phyloP scores from a whole-genome alignment of 2,888 invertebrate genomes.

The Chymomyza caudatula region DNA sequence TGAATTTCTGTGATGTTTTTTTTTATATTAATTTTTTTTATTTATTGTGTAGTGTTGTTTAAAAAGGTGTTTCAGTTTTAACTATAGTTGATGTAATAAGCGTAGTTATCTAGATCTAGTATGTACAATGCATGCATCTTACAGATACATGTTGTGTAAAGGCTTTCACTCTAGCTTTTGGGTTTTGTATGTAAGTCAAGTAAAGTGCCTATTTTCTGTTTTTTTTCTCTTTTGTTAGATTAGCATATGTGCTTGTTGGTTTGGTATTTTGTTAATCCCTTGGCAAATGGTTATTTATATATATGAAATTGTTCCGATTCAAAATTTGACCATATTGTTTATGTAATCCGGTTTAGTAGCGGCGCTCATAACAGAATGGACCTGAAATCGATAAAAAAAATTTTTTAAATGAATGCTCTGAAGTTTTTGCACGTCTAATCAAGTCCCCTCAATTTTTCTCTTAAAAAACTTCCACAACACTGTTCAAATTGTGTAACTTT shows the following conservation, averaged over 20 bases:
- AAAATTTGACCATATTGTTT: not conserved
- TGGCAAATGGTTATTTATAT: not conserved
- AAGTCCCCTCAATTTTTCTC: no score
- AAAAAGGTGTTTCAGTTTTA: not conserved
- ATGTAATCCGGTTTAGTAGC: not conserved
- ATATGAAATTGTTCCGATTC: not conserved
- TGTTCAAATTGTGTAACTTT: no score
- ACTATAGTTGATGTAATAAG: slow-evolving; percentile 11
- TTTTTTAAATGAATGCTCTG: no score
- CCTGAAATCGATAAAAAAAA: slow-evolving; percentile 25
- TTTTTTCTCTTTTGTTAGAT: not conserved
- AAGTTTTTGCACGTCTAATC: no score
- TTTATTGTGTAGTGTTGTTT: slow-evolving; percentile 8
- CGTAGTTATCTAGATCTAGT: slow-evolving; percentile 47
- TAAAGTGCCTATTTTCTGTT: no score
- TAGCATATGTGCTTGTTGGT: not conserved
- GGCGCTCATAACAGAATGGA: slow-evolving; percentile 26
- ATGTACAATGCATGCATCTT: slow-evolving; percentile 1
- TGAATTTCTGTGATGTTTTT: not conserved
- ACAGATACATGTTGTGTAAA: slow-evolving; percentile 16
- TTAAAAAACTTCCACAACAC: no score
- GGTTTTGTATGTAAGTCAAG: not conserved
- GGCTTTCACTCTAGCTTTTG: slow-evolving; percentile 15
- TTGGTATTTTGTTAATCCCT: slow-evolving; percentile 6
- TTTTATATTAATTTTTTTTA: slow-evolving; percentile 3